Evolutionary conservation across 2,113 vertebrate species (phyloP).

Genomic region (Tragelaphus scriptus): DNA sequence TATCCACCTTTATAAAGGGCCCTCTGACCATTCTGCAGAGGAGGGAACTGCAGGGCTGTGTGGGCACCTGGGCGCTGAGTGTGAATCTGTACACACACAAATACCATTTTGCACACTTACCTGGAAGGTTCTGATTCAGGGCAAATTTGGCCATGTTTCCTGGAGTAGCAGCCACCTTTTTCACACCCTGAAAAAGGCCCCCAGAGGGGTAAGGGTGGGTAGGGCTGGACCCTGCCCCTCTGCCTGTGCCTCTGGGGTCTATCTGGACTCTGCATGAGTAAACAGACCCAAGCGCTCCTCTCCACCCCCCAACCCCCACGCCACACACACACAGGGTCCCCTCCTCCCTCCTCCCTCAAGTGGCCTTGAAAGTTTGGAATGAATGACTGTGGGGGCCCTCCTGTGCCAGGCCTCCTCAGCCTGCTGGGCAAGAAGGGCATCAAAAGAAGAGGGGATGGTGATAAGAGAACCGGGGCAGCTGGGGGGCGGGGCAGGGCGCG

Average conservation of each 20-base stretch:
- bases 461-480: background rate
- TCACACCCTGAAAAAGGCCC: constrained; percentile 42
- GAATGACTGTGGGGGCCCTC: background rate
- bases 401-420: background rate
- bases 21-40: background rate
- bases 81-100: background rate
- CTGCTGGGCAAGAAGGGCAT: background rate
- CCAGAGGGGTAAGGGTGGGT: background rate
- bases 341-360: background rate
- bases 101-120: constrained; percentile 53
- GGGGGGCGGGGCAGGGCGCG: rapidly evolving
- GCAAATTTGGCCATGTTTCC: constrained; percentile 70
- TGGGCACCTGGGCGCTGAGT: background rate
- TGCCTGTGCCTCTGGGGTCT: background rate
- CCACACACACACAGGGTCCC: background rate
- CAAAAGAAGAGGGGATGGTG: background rate
- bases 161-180: background rate
- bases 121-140: constrained; percentile 61
- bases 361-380: background rate
- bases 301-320: no score
- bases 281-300: background rate
- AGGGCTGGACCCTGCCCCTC: background rate
- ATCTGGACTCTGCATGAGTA: background rate
- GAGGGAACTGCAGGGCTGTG: background rate
- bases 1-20: background rate